Conservation (phyloP, 2,888 invertebrate genomes). For the Atrina japonica region DNA sequence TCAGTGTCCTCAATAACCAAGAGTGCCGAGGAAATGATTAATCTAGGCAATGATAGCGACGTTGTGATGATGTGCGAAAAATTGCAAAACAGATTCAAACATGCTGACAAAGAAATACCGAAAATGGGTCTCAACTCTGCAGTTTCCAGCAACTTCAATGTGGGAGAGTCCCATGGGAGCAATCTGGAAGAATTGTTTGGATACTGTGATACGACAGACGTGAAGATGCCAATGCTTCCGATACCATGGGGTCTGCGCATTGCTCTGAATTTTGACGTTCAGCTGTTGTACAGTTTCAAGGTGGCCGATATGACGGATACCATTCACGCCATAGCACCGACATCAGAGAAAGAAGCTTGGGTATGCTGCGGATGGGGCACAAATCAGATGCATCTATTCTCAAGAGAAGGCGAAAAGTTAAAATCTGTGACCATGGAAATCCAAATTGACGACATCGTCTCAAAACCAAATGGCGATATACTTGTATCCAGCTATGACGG, state of each 20-base stretch:
- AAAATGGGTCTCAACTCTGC: slow-evolving; percentile 43
- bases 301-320: slow-evolving; percentile 51
- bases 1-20: slow-evolving; percentile 53
- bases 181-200: slow-evolving; percentile 57
- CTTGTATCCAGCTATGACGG: slow-evolving; percentile 63
- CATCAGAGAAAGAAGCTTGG: slow-evolving; percentile 61
- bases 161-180: slow-evolving; percentile 51
- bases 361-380: slow-evolving; percentile 62
- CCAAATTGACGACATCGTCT: slow-evolving; percentile 60
- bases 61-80: slow-evolving; percentile 53
- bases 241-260: slow-evolving; percentile 61
- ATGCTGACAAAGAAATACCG: slow-evolving; percentile 59
- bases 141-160: slow-evolving; percentile 56
- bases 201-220: slow-evolving; percentile 56
- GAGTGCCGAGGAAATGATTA: slow-evolving; percentile 57
- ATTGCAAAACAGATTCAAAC: slow-evolving; percentile 57
- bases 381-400: slow-evolving; percentile 54
- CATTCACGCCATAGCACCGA: slow-evolving; percentile 60
- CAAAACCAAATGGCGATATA: slow-evolving; percentile 50
- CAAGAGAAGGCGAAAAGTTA: slow-evolving; percentile 53
- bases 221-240: slow-evolving; percentile 54
- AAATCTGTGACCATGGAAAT: slow-evolving; percentile 54
- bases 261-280: slow-evolving; percentile 56
- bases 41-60: slow-evolving; percentile 55
- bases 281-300: slow-evolving; percentile 52